These are phyloP conservation scores for Bombus huntii DNA, from an alignment of 1,140 invertebrate species.

Conservation along the genomic window DNA sequence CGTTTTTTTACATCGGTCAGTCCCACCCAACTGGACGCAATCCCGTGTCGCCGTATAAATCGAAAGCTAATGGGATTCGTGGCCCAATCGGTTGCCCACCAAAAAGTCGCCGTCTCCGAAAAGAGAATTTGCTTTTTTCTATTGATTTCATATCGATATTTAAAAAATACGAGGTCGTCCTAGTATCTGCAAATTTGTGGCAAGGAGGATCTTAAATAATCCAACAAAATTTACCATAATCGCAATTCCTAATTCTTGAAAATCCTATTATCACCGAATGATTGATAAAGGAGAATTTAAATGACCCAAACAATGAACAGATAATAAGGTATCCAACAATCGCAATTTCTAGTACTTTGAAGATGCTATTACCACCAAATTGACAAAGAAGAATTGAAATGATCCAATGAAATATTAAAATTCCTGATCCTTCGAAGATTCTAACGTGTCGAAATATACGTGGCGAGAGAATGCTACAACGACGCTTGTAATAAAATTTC, in stretches of 20 bases:
- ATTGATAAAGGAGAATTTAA: not conserved
- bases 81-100: not conserved
- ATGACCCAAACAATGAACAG: not conserved
- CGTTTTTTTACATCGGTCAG: conserved; percentile 55
- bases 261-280: not conserved
- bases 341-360: too few relatives aligned
- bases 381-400: too few relatives aligned
- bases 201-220: not conserved
- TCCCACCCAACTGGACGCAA: conserved; percentile 56
- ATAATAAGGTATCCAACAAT: too few relatives aligned
- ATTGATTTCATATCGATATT: not conserved
- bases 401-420: too few relatives aligned
- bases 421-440: too few relatives aligned
- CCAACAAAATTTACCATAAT: not conserved
- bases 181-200: not conserved
- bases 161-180: not conserved
- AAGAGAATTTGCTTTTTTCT: not conserved
- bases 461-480: too few relatives aligned
- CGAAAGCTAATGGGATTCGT: conserved; percentile 62
- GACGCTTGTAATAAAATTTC: too few relatives aligned
- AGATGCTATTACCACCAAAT: too few relatives aligned
- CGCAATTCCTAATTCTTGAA: not conserved
- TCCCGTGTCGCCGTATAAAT: conserved; percentile 63
- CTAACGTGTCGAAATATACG: too few relatives aligned
- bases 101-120: not conserved